Percentiles rank a stretch among this genome's conserved stretches.
Conservation (phyloP, 1,140 invertebrate species). For the Apis cerana region DNA sequence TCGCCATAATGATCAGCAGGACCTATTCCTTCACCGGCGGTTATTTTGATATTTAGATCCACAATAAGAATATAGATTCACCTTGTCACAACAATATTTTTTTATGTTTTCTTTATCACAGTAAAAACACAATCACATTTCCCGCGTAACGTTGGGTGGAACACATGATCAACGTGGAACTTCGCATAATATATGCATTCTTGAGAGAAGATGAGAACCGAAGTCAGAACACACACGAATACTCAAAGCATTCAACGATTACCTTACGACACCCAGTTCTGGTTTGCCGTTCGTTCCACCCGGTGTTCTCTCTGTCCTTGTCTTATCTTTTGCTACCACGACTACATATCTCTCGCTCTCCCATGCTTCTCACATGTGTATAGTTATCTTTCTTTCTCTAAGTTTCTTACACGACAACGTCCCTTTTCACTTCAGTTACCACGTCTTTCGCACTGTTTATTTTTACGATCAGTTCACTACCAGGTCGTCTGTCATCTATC, state of each 20-base stretch:
- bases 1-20: conserved; percentile 68
- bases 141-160: conserved; percentile 9
- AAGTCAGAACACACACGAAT: conserved; percentile 49
- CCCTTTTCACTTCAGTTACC: conserved; percentile 7
- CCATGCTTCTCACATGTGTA: conserved; percentile 2
- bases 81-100: conserved; percentile 3
- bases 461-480: conserved; percentile 30
- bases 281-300: conserved; percentile 51
- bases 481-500: conserved; percentile 23
- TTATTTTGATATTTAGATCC: not conserved
- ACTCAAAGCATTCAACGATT: conserved; percentile 48
- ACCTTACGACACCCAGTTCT: conserved; percentile 54
- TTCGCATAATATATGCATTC: conserved; percentile 12
- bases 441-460: conserved; percentile 35
- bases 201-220: conserved; percentile 27
- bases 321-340: conserved; percentile 20
- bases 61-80: conserved; percentile 5
- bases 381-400: conserved; percentile 12
- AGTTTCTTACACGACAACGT: conserved; percentile 3
- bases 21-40: conserved; percentile 23
- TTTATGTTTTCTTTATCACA: not conserved
- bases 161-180: not conserved
- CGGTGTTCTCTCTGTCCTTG: conserved; percentile 39
- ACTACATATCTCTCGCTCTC: conserved; percentile 21
- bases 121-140: conserved; percentile 1